phyloP scores from a whole-genome alignment of 37 sponge, comb jelly and placozoan species.

The Ianthella basta region DNA sequence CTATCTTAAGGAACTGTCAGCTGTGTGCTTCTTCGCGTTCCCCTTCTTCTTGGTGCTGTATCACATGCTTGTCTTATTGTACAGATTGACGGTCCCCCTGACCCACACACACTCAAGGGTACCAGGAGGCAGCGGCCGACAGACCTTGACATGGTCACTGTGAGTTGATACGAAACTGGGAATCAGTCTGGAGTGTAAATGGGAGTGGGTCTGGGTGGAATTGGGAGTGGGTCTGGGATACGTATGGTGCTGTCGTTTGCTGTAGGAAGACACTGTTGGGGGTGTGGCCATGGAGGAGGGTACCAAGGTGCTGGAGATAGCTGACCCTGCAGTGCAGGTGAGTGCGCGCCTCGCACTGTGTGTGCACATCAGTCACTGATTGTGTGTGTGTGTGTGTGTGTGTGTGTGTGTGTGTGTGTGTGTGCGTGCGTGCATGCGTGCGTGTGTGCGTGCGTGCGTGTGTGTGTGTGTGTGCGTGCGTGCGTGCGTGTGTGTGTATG shows the following conservation, averaged over 20 bases:
- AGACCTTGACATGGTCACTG: constrained; percentile 35
- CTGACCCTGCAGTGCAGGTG: constrained; percentile 81
- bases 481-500: neutral
- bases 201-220: neutral
- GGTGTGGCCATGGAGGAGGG: constrained; percentile 57
- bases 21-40: too few relatives aligned
- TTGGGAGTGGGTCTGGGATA: neutral
- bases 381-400: neutral
- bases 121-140: neutral
- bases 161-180: constrained; percentile 6
- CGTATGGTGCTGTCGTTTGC: neutral
- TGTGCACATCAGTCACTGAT: neutral
- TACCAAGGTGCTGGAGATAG: constrained; percentile 58
- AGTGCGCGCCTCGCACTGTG: neutral
- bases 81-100: constrained; percentile 66
- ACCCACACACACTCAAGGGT: constrained; percentile 47
- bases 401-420: neutral
- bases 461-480: neutral
- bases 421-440: neutral
- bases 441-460: neutral
- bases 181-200: too few relatives aligned
- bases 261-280: constrained; percentile 23
- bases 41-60: too few relatives aligned
- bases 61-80: neutral
- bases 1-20: too few relatives aligned